Evolutionary conservation across 1,140 invertebrate species (phyloP), one percentile per base, ranked within the genome.

Genomic region (Tribolium castaneum): DNA sequence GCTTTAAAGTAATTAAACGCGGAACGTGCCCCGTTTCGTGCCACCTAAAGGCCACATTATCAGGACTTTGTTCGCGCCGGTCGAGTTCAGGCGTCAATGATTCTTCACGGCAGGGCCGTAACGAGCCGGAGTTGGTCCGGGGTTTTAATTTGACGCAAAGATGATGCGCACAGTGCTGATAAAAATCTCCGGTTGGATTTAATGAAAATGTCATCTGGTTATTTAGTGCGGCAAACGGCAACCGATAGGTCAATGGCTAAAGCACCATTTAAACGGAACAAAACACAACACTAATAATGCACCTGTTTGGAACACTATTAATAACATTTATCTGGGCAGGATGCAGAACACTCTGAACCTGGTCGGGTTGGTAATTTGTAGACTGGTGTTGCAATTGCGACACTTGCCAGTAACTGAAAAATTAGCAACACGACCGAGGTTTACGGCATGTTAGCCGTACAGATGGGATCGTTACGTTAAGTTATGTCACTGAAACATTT

Each of bases 131-230:
- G 19, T 56, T 56, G 52, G 19, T 56, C 52, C 52, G 0, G 12
- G 9, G 52, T 30, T 30, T 30, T 30, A 30, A 30, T 30, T 30
- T 30, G 25, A 5, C 25, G 25, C 6, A 30, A 30, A 30, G 7
- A 62, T 34, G 59, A 66, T 66, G 59, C 30, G 30, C 59, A 66
- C 12, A 35, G 30, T 1, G 13, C 25, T 35, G 59, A 66, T 66
- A 30, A 39, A 66, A 66, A 66, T 66, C 59, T 66, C 12, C n/a
- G 25, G 10, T 4, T 35, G 14, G 59, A 66, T 34, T 66, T 66
- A 66, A 66, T 66, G 59, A 66, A 66, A 66, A 66, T 39, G 59
- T 66, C 59, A 66, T 39, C 59, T 66, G 30, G 30, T 66, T 34
- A 66, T 66, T 66, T 66, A 66, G 14, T 35, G 12, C 30, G 30